Evolutionary conservation across 2,113 vertebrate genomes (phyloP).

Genomic region (Microcebus murinus): DNA sequence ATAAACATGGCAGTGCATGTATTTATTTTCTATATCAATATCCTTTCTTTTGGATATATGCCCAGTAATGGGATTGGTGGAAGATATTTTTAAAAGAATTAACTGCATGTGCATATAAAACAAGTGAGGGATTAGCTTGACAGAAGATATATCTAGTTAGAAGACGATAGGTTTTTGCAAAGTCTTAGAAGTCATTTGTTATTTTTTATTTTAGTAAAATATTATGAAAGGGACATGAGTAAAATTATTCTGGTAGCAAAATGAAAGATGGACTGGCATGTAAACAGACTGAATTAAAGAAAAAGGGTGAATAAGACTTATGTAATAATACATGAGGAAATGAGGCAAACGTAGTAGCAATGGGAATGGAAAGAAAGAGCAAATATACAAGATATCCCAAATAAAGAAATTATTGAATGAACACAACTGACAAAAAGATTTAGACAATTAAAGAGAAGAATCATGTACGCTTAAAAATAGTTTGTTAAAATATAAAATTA

Average conservation of each 20-base stretch:
- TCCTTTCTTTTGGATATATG: neutral
- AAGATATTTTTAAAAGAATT: neutral
- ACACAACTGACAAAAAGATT: neutral
- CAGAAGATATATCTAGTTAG: neutral
- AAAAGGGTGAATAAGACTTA: neutral
- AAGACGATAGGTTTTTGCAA: neutral
- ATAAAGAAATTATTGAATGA: neutral
- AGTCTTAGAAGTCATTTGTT: neutral
- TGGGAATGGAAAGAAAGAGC: neutral
- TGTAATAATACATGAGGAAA: neutral
- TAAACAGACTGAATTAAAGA: neutral
- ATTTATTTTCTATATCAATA: neutral
- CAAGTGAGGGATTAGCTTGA: neutral
- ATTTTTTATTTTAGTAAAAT: conserved; percentile 22
- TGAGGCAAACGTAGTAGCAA: neutral
- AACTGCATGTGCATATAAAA: neutral
- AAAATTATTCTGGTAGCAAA: conserved; percentile 19
- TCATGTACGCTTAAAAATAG: neutral
- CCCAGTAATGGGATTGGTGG: too few species aligned
- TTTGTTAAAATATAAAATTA: neutral
- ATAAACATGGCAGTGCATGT: neutral
- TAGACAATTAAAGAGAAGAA: neutral
- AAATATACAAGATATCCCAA: neutral
- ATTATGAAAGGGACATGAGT: neutral
- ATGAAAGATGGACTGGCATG: neutral